Base-by-base conservation (phyloP, 1,140 invertebrate species). In the Hyposmocoma kahamanoa region DNA sequence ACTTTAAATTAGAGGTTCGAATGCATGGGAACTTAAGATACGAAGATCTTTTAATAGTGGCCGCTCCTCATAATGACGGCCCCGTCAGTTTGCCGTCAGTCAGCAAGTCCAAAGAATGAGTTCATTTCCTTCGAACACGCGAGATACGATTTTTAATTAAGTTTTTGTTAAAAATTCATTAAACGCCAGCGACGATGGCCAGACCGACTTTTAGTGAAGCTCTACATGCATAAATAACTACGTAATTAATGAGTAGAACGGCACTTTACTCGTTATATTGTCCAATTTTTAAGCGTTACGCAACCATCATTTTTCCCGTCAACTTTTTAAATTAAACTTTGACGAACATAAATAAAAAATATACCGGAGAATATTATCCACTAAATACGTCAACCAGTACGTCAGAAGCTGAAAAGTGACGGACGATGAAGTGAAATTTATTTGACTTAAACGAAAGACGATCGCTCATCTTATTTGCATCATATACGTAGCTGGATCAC, bases 111-210 rank as follows among this genome's bases (percentile, higher is more conserved):
- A 48, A 69, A 77, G 78, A 82, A 84, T 83, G 81, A 81, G 81
- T 83, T 84, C 79, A 84, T 84, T 84, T 84, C 81, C 81, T 83
- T 75, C 73, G 72, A 74, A 72, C 74, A 67, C 67, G 61, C 63
- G 71, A 81, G 77, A 81, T 82, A 84, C 72, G 69, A 77, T 81
- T 82, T 84, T 84, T 84, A 84, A 84, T 84, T 84, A 84, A 82
- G 78, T 82, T 84, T 84, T 84, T 82, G 81, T 84, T 82, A 73
- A 75, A 75, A 82, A 82, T 76, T 75, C 81, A 82, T 82, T 81
- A 79, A 72, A 74, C 57, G 67, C 53, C 67, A 50, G 56, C 65
- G 65, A 68, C 65, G 64, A 63, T 52, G 51, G 48, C 54, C 51
- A 50, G 63, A 54, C 55, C 57, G 65, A 58, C 56, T 65, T 62